Evolutionary conservation across 2,113 vertebrate genomes (phyloP).

Genomic region (Mesitornis unicolor): DNA sequence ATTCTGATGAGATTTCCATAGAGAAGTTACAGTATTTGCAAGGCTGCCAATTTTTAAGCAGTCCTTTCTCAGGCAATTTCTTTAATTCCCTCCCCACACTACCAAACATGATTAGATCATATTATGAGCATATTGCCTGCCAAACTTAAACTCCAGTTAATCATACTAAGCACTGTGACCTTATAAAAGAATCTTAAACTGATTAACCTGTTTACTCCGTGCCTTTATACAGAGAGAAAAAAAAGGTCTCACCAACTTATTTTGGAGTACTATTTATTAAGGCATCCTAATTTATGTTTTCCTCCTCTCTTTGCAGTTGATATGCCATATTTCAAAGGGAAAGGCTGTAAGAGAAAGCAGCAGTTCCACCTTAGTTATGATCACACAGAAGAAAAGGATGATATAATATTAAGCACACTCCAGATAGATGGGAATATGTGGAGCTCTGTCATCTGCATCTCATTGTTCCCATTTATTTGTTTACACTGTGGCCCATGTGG

Average conservation of each 20-base stretch:
- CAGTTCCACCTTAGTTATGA: background rate
- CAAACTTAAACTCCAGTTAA: constrained; percentile 62
- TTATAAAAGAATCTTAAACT: constrained; percentile 59
- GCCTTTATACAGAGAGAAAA: constrained; percentile 11
- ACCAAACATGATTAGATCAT: constrained; percentile 69
- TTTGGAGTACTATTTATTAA: constrained; percentile 40
- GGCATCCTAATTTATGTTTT: background rate
- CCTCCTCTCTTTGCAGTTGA: constrained; percentile 10
- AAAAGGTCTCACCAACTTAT: background rate
- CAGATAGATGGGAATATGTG: background rate
- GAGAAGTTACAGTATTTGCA: constrained; percentile 43
- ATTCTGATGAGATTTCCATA: constrained; percentile 50
- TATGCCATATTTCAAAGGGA: constrained; percentile 20
- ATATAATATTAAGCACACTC: background rate
- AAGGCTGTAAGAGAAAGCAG: constrained; percentile 11
- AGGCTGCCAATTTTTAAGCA: constrained; percentile 58
- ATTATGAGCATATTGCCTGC: constrained; percentile 33
- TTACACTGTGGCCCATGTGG: background rate
- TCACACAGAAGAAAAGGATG: background rate
- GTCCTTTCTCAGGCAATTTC: constrained; percentile 28
- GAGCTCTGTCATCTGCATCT: background rate
- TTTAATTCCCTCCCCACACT: background rate
- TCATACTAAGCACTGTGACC: constrained; percentile 53
- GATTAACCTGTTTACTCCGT: constrained; percentile 64
- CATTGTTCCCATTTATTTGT: background rate